These are phyloP conservation scores for Rhopalosiphum padi DNA, from an alignment of 1,140 invertebrate species.

Conservation along the genomic window DNA sequence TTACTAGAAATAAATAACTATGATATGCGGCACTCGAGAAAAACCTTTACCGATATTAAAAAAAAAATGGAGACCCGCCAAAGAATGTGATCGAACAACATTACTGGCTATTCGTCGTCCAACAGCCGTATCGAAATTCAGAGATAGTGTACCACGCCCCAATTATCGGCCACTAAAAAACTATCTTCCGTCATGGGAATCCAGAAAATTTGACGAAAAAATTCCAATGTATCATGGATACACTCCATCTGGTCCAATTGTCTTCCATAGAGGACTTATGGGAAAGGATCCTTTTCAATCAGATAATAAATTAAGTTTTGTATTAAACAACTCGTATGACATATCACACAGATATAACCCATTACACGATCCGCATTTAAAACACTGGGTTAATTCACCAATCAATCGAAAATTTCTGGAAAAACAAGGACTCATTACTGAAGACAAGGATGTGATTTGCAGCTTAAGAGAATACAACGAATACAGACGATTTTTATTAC, in stretches of 20 bases:
- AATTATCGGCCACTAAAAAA: background rate
- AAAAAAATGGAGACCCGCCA: background rate
- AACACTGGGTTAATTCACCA: background rate
- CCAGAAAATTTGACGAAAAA: slow-evolving; percentile 9
- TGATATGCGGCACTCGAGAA: slow-evolving; percentile 12
- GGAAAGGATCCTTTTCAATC: background rate
- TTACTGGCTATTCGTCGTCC: background rate
- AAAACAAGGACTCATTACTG: slow-evolving; percentile 3
- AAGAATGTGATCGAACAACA: background rate
- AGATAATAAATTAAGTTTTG: background rate
- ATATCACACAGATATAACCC: background rate
- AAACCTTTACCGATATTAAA: background rate
- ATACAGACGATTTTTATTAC: background rate
- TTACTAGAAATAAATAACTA: background rate
- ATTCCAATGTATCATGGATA: slow-evolving; percentile 30
- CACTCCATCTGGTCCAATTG: background rate
- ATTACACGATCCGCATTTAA: slow-evolving; percentile 32
- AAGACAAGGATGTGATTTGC: background rate
- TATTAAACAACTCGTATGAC: background rate
- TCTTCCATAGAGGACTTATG: background rate
- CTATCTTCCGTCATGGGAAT: background rate
- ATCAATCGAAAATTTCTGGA: background rate
- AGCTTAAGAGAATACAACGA: slow-evolving; percentile 35
- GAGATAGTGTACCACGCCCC: background rate
- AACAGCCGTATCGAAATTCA: background rate